Evolutionary conservation across 2,888 invertebrate genomes (phyloP).

Genomic region (Eristalis pertinax): DNA sequence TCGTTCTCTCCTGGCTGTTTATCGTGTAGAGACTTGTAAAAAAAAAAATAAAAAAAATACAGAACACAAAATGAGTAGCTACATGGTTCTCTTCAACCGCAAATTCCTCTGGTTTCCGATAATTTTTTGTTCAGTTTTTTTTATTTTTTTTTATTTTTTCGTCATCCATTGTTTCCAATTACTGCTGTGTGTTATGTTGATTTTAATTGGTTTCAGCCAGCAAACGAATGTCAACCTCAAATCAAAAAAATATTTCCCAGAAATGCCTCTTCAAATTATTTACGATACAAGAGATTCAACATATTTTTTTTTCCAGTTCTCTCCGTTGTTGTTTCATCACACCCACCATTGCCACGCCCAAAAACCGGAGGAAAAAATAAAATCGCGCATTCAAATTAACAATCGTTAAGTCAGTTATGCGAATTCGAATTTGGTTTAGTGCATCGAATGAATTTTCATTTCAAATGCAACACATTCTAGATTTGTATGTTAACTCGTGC

Average conservation of each 20-base stretch:
- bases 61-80: not conserved
- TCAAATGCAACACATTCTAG: not conserved
- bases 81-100: not conserved
- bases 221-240: constrained; percentile 14
- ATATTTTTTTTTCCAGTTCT: not conserved
- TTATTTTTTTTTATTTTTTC: not conserved
- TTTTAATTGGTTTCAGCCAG: constrained; percentile 34
- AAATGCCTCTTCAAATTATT: not conserved
- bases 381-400: not conserved
- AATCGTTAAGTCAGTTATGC: constrained; percentile 4
- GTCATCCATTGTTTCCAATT: constrained; percentile 24
- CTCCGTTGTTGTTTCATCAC: no score
- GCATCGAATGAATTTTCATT: not conserved
- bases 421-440: not conserved
- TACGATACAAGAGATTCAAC: not conserved
- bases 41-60: not conserved
- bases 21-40: not conserved
- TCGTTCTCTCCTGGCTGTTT: not conserved
- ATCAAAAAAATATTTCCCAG: not conserved
- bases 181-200: constrained; percentile 5
- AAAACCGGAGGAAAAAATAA: not conserved
- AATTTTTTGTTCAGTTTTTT: not conserved
- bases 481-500: not conserved
- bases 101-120: not conserved
- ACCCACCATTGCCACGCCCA: not conserved